Conservation (phyloP, 37 sponge, comb jelly and placozoan genomes). For the Hexactinellida sp. region DNA sequence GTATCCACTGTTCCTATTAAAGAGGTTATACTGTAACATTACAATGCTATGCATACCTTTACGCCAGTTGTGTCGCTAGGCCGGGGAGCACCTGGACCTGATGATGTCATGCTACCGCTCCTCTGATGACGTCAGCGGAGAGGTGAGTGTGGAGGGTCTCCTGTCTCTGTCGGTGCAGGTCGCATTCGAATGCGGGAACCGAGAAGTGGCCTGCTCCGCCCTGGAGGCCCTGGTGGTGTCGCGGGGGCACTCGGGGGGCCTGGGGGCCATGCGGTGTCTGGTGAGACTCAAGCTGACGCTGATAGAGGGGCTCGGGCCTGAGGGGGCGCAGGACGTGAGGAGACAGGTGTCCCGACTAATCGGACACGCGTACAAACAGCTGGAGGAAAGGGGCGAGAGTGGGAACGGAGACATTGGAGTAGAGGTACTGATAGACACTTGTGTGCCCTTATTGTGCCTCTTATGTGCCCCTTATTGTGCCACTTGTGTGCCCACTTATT, state of each 20-base stretch:
- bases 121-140: constrained; percentile 14
- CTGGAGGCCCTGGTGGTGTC: constrained; percentile 40
- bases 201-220: constrained; percentile 22
- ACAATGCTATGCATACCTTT: not conserved
- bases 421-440: not conserved
- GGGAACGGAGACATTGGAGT: not conserved
- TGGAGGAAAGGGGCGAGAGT: not conserved
- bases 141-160: constrained; percentile 32
- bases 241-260: not conserved
- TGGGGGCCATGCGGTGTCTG: constrained; percentile 30
- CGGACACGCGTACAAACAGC: not conserved
- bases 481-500: too few relatives aligned
- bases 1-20: too few relatives aligned
- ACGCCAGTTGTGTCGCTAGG: not conserved
- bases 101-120: not conserved
- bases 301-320: constrained; percentile 19
- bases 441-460: not conserved
- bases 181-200: constrained; percentile 64
- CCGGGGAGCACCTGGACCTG: not conserved
- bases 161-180: constrained; percentile 64
- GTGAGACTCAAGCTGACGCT: constrained; percentile 50
- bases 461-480: too few relatives aligned
- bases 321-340: not conserved
- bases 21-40: too few relatives aligned
- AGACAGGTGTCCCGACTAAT: not conserved